Evolutionary conservation across 2,113 vertebrate genomes (phyloP).

Genomic region (Poecilia latipinna): DNA sequence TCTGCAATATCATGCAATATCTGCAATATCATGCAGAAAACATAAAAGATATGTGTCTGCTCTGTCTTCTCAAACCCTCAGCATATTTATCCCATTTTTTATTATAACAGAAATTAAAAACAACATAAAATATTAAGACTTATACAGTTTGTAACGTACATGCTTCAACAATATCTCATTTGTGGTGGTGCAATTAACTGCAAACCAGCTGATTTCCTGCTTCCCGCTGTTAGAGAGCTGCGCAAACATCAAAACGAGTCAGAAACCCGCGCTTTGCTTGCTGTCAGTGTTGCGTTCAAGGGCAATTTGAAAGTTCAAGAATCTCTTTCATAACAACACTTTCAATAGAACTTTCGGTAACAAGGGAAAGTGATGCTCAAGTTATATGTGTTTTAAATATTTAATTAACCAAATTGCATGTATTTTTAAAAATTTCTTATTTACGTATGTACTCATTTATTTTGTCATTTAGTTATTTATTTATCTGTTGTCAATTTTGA

Average conservation of each 20-base stretch:
- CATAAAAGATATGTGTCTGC: no score
- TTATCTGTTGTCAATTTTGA: no score
- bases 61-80: no score
- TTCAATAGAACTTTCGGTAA: neutral
- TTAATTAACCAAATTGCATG: no score
- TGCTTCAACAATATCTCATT: neutral
- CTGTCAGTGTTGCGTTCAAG: slow-evolving; percentile 44
- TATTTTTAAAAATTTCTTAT: no score
- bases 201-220: neutral
- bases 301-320: slow-evolving; percentile 16
- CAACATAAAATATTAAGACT: no score
- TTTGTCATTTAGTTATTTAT: no score
- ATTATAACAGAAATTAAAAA: no score
- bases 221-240: slow-evolving; percentile 5
- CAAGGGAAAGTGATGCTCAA: neutral
- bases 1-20: no score
- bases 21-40: no score
- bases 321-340: neutral
- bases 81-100: no score
- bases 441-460: no score
- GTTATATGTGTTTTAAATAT: neutral
- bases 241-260: slow-evolving; percentile 36
- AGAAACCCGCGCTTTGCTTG: slow-evolving; percentile 24
- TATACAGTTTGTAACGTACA: neutral
- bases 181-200: neutral